Evolutionary conservation across 1,140 invertebrate species (phyloP).

Genomic region (Luehdorfia chinensis): DNA sequence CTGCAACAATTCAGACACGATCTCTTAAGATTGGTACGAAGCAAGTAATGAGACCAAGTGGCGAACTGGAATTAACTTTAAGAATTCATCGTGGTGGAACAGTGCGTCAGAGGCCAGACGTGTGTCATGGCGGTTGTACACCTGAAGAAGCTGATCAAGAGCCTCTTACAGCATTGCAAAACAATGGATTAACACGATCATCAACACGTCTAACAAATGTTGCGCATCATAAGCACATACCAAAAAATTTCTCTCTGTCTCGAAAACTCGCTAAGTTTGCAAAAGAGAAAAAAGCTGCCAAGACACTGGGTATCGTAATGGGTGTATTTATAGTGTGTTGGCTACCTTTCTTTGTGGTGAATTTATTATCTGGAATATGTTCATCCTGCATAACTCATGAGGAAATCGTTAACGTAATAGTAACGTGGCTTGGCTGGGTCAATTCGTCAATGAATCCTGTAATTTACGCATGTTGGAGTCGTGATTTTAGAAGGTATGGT

Average conservation of each 20-base stretch:
- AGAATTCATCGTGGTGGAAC: conserved; percentile 93
- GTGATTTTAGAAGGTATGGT: conserved; percentile 94
- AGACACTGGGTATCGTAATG: conserved; percentile 96
- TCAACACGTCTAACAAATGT: conserved; percentile 76
- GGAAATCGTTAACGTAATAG: conserved; percentile 93
- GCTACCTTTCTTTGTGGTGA: conserved; percentile 99
- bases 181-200: conserved; percentile 84
- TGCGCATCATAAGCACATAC: conserved; percentile 74
- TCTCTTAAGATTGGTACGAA: conserved; percentile 93
- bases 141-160: conserved; percentile 84
- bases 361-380: conserved; percentile 94
- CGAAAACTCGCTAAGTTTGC: conserved; percentile 94
- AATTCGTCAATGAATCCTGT: conserved; percentile 99
- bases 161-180: conserved; percentile 84
- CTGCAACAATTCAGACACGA: conserved; percentile 94
- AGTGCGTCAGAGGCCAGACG: conserved; percentile 77
- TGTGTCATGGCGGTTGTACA: conserved; percentile 79
- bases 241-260: conserved; percentile 92
- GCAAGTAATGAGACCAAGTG: conserved; percentile 88
- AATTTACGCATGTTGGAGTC: conserved; percentile 97
- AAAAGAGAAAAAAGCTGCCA: conserved; percentile 97
- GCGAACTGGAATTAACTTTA: conserved; percentile 89
- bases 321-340: conserved; percentile 99
- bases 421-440: conserved; percentile 99
- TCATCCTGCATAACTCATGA: conserved; percentile 91